A percentile compares a stretch with the other conserved stretches of the same genome.
Evolutionary conservation across 2,113 vertebrate species (phyloP).

Genomic region (Parus major): DNA sequence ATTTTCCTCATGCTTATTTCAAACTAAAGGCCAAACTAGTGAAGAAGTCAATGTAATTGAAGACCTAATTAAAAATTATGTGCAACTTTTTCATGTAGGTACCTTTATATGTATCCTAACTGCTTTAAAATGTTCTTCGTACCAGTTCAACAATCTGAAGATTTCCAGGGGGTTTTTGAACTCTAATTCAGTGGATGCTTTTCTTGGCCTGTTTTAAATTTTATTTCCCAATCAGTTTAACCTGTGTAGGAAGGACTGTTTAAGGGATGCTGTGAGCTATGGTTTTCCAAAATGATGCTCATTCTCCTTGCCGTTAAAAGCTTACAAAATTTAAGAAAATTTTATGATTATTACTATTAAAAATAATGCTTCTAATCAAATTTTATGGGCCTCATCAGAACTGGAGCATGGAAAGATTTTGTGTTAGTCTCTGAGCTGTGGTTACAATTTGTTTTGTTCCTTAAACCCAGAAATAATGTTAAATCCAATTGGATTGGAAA

Average conservation of each 20-base stretch:
- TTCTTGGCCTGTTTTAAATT: slow-evolving; percentile 1
- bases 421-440: not conserved
- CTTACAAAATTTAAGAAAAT: not conserved
- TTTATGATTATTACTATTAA: not conserved
- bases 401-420: not conserved
- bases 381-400: not conserved
- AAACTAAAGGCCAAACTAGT: slow-evolving; percentile 88
- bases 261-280: not conserved
- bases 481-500: not conserved
- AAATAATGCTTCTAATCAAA: not conserved
- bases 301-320: not conserved
- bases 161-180: not conserved
- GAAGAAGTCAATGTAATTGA: slow-evolving; percentile 87
- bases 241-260: not conserved
- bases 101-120: not conserved
- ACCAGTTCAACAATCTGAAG: not conserved
- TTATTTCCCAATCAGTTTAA: slow-evolving; percentile 1
- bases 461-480: not conserved
- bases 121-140: not conserved
- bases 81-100: slow-evolving; percentile 92
- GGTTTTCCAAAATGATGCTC: not conserved
- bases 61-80: slow-evolving; percentile 92
- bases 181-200: not conserved
- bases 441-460: not conserved
- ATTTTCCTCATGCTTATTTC: slow-evolving; percentile 93